Conservation (phyloP, 1,140 invertebrate genomes). For the Drosophila repleta region DNA sequence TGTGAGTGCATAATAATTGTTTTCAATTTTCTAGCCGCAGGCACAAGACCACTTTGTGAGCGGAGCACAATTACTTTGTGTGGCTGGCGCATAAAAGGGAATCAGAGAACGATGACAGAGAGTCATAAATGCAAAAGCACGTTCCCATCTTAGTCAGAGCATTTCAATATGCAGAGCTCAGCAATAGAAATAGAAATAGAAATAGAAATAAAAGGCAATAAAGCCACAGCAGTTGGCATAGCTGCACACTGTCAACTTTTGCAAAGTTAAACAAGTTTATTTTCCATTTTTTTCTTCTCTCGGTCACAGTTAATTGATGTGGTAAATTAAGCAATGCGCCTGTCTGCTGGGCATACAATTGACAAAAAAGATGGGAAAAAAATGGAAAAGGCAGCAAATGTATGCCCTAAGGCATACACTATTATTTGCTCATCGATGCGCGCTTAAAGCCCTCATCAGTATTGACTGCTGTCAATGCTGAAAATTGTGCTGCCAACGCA, state of each 20-base stretch:
- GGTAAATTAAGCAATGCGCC: conserved; percentile 1
- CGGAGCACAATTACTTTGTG: too few species aligned
- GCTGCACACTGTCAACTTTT: background rate
- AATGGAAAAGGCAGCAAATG: background rate
- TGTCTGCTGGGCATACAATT: background rate
- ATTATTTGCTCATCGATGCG: conserved; percentile 5
- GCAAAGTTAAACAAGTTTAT: background rate
- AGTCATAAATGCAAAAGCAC: conserved; percentile 2
- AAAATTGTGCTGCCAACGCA: conserved; percentile 37
- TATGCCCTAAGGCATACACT: conserved; percentile 4
- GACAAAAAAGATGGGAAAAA: background rate
- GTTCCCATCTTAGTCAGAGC: background rate
- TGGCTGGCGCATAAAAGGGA: too few species aligned
- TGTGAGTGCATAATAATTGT: too few species aligned
- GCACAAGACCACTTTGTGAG: too few species aligned
- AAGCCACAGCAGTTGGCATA: too few species aligned
- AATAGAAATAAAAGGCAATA: too few species aligned
- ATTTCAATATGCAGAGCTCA: background rate
- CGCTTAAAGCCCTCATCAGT: conserved; percentile 2
- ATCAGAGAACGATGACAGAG: background rate
- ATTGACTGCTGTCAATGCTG: conserved; percentile 32
- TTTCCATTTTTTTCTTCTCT: background rate
- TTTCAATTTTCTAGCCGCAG: too few species aligned
- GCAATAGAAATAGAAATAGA: background rate
- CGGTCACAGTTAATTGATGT: conserved; percentile 6